phyloP scores from a whole-genome alignment of 1,140 invertebrate genomes.

The Polypedilum vanderplanki region DNA sequence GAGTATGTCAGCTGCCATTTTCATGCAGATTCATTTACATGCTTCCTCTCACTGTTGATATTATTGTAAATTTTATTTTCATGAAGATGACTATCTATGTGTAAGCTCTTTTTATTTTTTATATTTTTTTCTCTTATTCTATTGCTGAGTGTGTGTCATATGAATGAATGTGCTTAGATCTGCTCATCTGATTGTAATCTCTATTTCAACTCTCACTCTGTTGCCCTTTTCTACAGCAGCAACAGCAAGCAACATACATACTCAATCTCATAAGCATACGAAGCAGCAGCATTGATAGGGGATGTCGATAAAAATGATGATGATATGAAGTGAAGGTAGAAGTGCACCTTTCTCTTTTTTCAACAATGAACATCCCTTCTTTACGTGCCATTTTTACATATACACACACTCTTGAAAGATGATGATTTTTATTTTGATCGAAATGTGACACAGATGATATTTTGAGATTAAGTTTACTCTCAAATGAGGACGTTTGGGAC shows the following conservation, averaged over 20 bases:
- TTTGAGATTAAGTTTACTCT: too few relatives aligned
- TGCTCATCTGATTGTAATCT: slow-evolving; percentile 10
- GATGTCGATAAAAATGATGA: background rate
- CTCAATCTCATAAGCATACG: background rate
- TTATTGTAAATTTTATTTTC: slow-evolving; percentile 15
- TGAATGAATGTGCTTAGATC: slow-evolving; percentile 6
- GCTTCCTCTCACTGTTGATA: background rate
- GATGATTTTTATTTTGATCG: too few relatives aligned
- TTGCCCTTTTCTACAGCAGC: background rate
- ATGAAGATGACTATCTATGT: slow-evolving; percentile 18
- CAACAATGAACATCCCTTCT: background rate
- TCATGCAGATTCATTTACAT: slow-evolving; percentile 19
- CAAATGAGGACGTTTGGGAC: too few relatives aligned
- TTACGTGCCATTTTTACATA: too few relatives aligned
- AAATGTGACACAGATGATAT: too few relatives aligned
- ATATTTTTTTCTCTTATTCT: background rate
- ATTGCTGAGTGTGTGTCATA: background rate
- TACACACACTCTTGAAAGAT: too few relatives aligned
- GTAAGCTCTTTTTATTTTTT: background rate
- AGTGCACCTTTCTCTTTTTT: slow-evolving; percentile 1
- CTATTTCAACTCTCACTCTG: background rate
- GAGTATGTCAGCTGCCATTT: slow-evolving; percentile 15
- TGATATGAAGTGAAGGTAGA: background rate
- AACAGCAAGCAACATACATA: background rate
- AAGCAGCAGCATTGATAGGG: background rate